These are phyloP conservation scores for Amorpha juglandis DNA, from an alignment of 2,888 invertebrate species.

Conservation along the genomic window DNA sequence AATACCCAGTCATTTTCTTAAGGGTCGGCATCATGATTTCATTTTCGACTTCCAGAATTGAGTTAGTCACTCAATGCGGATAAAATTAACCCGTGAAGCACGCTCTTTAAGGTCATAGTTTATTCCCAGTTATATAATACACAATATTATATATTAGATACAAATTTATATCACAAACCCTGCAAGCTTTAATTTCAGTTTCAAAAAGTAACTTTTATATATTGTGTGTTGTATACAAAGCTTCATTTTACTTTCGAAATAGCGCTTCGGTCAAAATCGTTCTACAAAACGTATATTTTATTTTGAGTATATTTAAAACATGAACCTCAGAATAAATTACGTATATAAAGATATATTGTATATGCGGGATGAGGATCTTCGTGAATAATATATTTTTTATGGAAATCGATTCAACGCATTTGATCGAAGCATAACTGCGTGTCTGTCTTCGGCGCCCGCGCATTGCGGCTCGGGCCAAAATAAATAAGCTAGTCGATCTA, in stretches of 20 bases:
- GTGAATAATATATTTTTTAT: slow-evolving; percentile 40
- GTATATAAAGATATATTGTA: slow-evolving; percentile 23
- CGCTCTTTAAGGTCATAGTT: too few species aligned
- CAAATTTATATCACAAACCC: too few species aligned
- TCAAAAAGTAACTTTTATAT: neutral
- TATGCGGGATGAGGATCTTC: slow-evolving; percentile 23
- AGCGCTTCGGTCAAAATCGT: neutral
- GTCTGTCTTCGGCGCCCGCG: slow-evolving; percentile 75
- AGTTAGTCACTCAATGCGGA: too few species aligned
- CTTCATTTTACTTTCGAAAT: slow-evolving; percentile 21
- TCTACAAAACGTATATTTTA: neutral
- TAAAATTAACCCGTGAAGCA: too few species aligned
- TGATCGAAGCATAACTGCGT: slow-evolving; percentile 68
- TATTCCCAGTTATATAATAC: too few species aligned
- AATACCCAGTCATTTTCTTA: too few species aligned
- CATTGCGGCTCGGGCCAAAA: slow-evolving; percentile 73
- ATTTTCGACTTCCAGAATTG: too few species aligned
- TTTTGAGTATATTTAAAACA: slow-evolving; percentile 26
- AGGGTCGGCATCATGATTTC: too few species aligned
- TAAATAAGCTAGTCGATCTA: slow-evolving; percentile 68
- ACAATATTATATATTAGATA: too few species aligned
- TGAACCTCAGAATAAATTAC: slow-evolving; percentile 33
- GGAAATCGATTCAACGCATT: slow-evolving; percentile 60
- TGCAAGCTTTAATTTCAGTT: too few species aligned
- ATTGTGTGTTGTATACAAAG: slow-evolving; percentile 39